Evolutionary conservation across 2,888 invertebrate species (phyloP).

Genomic region (Monopis laevigella): DNA sequence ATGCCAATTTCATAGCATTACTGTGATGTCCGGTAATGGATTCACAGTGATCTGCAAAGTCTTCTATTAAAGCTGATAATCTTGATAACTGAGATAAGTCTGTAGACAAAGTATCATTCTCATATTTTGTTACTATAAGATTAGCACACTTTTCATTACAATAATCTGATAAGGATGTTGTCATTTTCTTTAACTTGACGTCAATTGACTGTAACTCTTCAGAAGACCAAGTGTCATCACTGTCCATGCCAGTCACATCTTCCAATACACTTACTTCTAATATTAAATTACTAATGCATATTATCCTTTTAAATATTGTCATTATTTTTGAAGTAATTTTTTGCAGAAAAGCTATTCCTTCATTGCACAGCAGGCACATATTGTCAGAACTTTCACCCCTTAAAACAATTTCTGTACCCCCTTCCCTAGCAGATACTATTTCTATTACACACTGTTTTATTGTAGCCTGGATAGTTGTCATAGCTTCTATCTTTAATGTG

Average conservation of each 20-base stretch:
- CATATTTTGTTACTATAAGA: conserved; percentile 81
- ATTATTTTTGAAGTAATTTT: conserved; percentile 72
- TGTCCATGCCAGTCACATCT: conserved; percentile 66
- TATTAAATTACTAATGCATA: conserved; percentile 80
- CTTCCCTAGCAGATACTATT: conserved; percentile 56
- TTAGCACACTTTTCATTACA: conserved; percentile 93
- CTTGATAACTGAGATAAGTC: conserved; percentile 79
- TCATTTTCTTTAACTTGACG: conserved; percentile 77
- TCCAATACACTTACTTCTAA: conserved; percentile 74
- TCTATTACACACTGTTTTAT: conserved; percentile 91
- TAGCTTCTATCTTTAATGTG: conserved; percentile 87
- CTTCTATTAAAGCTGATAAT: conserved; percentile 79
- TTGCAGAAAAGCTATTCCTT: conserved; percentile 75
- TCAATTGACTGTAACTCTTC: conserved; percentile 76
- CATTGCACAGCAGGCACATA: conserved; percentile 68
- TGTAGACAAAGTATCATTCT: conserved; percentile 75
- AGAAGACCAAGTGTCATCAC: conserved; percentile 75
- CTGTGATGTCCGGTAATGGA: conserved; percentile 78
- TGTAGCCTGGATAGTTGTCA: conserved; percentile 86
- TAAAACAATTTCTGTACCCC: conserved; percentile 51
- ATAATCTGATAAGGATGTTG: conserved; percentile 87
- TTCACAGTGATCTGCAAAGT: conserved; percentile 81
- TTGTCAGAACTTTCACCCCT: conserved; percentile 52
- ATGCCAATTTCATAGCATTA: conserved; percentile 81
- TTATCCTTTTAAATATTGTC: conserved; percentile 77